Percentiles rank a stretch among this genome's conserved stretches.
These are phyloP conservation scores for Pygmarrhopalites habei DNA, from an alignment of 1,140 invertebrate genomes.

Conservation along the genomic window DNA sequence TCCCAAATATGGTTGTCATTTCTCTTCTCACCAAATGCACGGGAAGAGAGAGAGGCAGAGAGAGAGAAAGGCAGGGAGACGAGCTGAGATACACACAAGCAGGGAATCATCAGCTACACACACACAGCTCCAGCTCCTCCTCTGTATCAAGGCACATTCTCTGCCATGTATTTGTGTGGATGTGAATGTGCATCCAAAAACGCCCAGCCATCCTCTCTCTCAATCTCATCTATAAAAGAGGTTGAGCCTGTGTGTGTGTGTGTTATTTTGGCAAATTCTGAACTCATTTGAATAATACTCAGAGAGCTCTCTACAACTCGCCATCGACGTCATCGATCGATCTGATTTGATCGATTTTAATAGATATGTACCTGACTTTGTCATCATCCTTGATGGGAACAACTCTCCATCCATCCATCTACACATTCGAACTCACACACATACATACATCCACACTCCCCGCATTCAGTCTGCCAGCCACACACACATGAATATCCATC, in stretches of 20 bases:
- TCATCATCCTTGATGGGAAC: conserved; percentile 1
- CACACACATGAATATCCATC: neutral
- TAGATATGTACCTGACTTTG: conserved; percentile 4
- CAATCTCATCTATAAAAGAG: neutral
- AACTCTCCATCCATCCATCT: conserved; percentile 8
- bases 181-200: neutral
- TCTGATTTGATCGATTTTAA: neutral
- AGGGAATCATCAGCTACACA: neutral
- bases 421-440: neutral
- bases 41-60: neutral
- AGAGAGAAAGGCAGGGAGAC: conserved; percentile 5
- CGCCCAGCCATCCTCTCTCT: neutral
- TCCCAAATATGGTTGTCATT: conserved; percentile 35
- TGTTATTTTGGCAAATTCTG: conserved; percentile 23
- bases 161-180: neutral
- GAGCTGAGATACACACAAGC: neutral
- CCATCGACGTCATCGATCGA: conserved; percentile 5
- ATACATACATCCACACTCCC: neutral
- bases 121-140: conserved; percentile 10
- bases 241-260: neutral
- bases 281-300: conserved; percentile 26
- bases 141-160: neutral
- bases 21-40: conserved; percentile 22
- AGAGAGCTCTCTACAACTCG: conserved; percentile 8
- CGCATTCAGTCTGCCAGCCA: neutral